Evolutionary conservation across 2,888 invertebrate species (phyloP).

Genomic region (Nymphalis polychloros): DNA sequence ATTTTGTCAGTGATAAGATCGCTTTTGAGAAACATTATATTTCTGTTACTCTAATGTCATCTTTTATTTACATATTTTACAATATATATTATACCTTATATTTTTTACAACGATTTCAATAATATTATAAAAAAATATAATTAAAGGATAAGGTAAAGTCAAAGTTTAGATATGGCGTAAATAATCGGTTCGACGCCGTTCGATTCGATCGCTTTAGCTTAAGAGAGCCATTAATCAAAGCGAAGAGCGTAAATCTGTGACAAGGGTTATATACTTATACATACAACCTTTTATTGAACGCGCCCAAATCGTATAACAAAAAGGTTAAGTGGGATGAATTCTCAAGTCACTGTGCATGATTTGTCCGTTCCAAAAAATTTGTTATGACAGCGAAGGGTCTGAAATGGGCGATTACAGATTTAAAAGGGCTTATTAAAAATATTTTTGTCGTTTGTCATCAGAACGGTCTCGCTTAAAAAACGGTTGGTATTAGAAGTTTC

Average conservation of each 20-base stretch:
- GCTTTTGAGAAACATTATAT: too few relatives aligned
- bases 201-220: background rate
- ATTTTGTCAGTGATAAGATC: too few relatives aligned
- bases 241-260: background rate
- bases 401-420: background rate
- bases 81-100: too few relatives aligned
- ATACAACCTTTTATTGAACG: background rate
- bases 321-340: conserved; percentile 8
- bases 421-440: background rate
- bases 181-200: too few relatives aligned
- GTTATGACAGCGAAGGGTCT: conserved; percentile 5
- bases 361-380: conserved; percentile 3
- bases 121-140: too few relatives aligned
- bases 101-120: too few relatives aligned
- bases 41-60: too few relatives aligned
- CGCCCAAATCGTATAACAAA: conserved; percentile 7
- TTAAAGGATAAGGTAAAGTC: too few relatives aligned
- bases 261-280: background rate
- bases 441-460: background rate
- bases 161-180: too few relatives aligned
- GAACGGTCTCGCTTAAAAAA: too few relatives aligned
- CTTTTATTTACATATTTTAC: too few relatives aligned
- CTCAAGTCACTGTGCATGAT: conserved; percentile 2
- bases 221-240: background rate
- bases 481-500: too few relatives aligned